These are phyloP conservation scores for Dastarcus helophoroides DNA, from an alignment of 2,888 invertebrate species.

Conservation along the genomic window DNA sequence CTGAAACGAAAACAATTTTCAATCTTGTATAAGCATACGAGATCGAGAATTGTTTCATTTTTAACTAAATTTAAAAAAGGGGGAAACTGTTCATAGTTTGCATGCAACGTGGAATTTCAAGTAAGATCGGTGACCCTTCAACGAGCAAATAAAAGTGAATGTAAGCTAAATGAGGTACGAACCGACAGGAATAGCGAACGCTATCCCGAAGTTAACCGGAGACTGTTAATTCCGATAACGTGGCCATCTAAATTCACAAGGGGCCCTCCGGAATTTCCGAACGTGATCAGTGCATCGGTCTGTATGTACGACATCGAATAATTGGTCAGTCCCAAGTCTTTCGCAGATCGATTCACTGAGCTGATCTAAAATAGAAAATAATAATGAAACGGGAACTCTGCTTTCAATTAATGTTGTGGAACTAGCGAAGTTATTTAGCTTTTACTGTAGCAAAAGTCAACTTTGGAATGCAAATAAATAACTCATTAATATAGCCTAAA, in stretches of 20 bases:
- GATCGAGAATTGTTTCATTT: no score
- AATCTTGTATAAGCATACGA: no score
- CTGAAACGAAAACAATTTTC: no score
- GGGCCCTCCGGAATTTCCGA: conserved; percentile 93
- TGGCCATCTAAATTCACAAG: conserved; percentile 87
- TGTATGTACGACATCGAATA: conserved; percentile 73
- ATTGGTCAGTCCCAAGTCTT: conserved; percentile 54
- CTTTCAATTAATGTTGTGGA: background rate
- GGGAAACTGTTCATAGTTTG: no score
- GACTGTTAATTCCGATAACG: conserved; percentile 85
- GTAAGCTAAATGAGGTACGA: conserved; percentile 22
- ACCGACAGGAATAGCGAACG: conserved; percentile 82
- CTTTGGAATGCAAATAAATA: background rate
- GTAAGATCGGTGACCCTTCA: no score
- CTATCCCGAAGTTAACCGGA: conserved; percentile 89
- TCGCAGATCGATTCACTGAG: conserved; percentile 50
- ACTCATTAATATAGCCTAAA: background rate
- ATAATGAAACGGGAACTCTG: background rate
- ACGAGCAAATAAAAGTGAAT: conserved; percentile 1
- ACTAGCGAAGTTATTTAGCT: background rate
- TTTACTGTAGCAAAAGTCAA: background rate
- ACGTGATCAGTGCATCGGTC: conserved; percentile 90
- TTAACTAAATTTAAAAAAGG: no score
- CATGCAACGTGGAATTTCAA: no score
- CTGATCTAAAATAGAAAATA: conserved; percentile 26